A percentile compares a stretch with the other conserved stretches of the same genome.
Evolutionary conservation across 1,140 invertebrate genomes (phyloP).

Genomic region (Drosophila jambulina): DNA sequence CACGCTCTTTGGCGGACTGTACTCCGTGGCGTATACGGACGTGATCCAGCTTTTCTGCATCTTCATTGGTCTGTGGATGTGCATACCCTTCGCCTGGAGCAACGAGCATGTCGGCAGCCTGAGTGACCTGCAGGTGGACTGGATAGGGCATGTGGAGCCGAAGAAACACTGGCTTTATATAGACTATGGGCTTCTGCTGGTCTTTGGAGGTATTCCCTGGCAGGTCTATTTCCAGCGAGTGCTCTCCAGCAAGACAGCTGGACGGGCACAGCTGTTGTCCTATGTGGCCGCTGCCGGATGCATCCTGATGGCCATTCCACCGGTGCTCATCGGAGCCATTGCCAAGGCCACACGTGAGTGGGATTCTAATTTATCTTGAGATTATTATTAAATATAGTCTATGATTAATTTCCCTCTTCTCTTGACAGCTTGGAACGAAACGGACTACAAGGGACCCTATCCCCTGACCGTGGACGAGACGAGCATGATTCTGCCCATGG

Average conservation of each 20-base stretch:
- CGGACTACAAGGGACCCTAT: conserved; percentile 91
- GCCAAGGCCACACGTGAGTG: conserved; percentile 95
- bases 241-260: conserved; percentile 96
- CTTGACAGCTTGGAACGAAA: conserved; percentile 95
- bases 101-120: conserved; percentile 93
- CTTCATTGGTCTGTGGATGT: conserved; percentile 99
- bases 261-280: conserved; percentile 96
- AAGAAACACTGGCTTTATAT: conserved; percentile 93
- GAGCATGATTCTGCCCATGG: conserved; percentile 98
- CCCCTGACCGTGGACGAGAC: conserved; percentile 91
- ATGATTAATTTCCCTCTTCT: not conserved
- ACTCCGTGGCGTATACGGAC: conserved; percentile 99
- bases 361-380: not conserved
- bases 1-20: conserved; percentile 98
- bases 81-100: conserved; percentile 97
- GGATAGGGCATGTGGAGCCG: conserved; percentile 93
- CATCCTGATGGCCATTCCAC: conserved; percentile 98
- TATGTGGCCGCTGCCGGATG: conserved; percentile 98
- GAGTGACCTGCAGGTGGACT: conserved; percentile 93
- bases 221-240: conserved; percentile 99
- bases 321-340: conserved; percentile 97
- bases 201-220: conserved; percentile 99
- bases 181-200: conserved; percentile 95
- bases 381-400: not conserved
- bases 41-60: conserved; percentile 99